Base-by-base conservation (phyloP, 2,888 invertebrate species). In the Machimus rusticus region DNA sequence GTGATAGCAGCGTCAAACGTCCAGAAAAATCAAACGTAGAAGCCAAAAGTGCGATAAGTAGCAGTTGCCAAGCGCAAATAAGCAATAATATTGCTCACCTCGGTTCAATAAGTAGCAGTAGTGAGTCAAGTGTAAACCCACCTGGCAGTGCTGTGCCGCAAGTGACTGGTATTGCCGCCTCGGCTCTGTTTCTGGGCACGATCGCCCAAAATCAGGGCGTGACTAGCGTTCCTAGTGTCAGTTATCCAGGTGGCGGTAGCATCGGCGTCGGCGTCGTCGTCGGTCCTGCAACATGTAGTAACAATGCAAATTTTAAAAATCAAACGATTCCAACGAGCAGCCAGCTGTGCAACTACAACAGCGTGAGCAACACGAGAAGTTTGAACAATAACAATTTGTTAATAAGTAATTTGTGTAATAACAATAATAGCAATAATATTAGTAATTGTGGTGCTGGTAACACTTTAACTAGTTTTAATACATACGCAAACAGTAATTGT, bases 401-500 rank as follows among this genome's bases (percentile, higher is more conserved):
- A 89, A 89, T 89, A 89, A 90, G 88, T 89, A 90, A 89, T 88
- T 89, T 89, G 89, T 89, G 89, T 89, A 90, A 89, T 89, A 90
- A 89, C 88, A 90, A 90, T 89, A 90, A 89, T 90, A 90, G 89
- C 89, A 89, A 90, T 89, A 90, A 89, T 89, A 89, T 88, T 88
- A 89, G 87, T 89, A 89, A 89, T 89, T 89, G 89, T 90, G 90
- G 89, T 89, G 89, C 89, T 89, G 89, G 89, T 88, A 81, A 87
- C 81, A 87, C 87, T 74, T 87, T 87, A 87, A 79, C 55, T 86
- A 82, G 78, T 87, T 81, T 81, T 87, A 87, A 81, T 81, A 74
- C 74, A 23, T 87, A 87, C 57, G 74, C 84, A 74, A 88, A 81
- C 76, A 92, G 91, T 91, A 92, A 92, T 92, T 92, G 92, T 91